Evolutionary conservation across 2,113 vertebrate species (phyloP).

Genomic region (Rynchops niger): DNA sequence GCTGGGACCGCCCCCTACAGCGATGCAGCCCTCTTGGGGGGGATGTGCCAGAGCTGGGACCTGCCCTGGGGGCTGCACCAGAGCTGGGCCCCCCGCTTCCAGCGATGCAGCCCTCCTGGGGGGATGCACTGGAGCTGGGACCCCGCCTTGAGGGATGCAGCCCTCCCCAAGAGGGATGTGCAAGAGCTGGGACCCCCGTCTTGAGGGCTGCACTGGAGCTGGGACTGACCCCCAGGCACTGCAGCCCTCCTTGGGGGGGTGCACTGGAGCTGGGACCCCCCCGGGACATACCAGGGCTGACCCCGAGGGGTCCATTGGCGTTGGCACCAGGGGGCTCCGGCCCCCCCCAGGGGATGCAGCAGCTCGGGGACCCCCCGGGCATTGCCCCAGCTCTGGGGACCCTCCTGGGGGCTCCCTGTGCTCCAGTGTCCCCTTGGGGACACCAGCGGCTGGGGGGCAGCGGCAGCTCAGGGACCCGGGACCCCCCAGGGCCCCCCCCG

Average conservation of each 20-base stretch:
- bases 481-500: background rate
- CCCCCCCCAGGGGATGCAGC: background rate
- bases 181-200: too few species aligned
- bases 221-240: too few species aligned
- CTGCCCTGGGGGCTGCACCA: too few species aligned
- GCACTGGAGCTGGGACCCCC: background rate
- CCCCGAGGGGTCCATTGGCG: conserved; percentile 79
- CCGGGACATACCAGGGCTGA: conserved; percentile 60
- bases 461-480: background rate
- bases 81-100: too few species aligned
- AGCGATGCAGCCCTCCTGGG: too few species aligned
- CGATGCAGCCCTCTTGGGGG: too few species aligned
- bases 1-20: too few species aligned
- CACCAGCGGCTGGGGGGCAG: background rate
- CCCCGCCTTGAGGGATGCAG: background rate
- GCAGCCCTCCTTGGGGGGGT: background rate
- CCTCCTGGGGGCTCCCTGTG: too few species aligned
- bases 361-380: background rate
- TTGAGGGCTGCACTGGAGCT: too few species aligned
- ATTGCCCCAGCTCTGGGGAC: background rate
- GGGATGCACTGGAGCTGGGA: background rate
- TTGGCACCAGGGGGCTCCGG: background rate
- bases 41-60: too few species aligned
- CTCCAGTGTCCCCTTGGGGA: too few species aligned
- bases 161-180: too few species aligned